These are phyloP conservation scores for Willisornis vidua DNA, from an alignment of 2,113 vertebrate genomes.

Conservation along the genomic window DNA sequence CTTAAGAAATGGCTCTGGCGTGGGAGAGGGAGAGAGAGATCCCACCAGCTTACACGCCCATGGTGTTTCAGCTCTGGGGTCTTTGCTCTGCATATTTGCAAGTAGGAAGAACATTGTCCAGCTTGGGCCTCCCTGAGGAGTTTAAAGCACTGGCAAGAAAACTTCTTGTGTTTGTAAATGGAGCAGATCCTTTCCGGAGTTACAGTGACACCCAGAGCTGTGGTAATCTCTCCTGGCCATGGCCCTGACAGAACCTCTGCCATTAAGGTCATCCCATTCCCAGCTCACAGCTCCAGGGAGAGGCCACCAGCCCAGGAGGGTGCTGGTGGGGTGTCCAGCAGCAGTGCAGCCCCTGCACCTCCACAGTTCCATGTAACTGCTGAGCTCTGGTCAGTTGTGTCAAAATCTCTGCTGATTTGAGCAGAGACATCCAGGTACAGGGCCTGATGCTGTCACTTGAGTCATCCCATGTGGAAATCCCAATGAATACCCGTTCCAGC, in stretches of 20 bases:
- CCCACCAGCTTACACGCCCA: background rate
- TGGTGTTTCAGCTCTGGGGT: accelerated
- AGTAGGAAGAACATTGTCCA: background rate
- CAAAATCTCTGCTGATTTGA: background rate
- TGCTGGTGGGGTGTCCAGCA: background rate
- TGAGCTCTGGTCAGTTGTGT: no score
- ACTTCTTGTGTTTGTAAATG: accelerated
- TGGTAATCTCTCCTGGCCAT: background rate
- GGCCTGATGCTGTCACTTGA: background rate
- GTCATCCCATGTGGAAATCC: background rate
- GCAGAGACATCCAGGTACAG: background rate
- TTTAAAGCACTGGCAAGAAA: background rate
- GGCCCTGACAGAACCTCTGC: background rate
- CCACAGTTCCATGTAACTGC: background rate
- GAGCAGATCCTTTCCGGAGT: background rate
- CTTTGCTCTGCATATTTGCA: background rate
- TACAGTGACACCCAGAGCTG: background rate
- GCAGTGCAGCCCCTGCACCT: background rate
- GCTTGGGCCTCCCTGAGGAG: background rate
- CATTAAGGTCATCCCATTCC: accelerated
- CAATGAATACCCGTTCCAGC: background rate
- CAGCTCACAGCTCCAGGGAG: background rate
- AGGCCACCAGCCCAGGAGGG: background rate
- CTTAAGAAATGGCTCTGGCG: background rate
- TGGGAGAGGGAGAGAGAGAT: background rate